Evolutionary conservation across 1,140 invertebrate species (phyloP).

Genomic region (Leptopilina boulardi): DNA sequence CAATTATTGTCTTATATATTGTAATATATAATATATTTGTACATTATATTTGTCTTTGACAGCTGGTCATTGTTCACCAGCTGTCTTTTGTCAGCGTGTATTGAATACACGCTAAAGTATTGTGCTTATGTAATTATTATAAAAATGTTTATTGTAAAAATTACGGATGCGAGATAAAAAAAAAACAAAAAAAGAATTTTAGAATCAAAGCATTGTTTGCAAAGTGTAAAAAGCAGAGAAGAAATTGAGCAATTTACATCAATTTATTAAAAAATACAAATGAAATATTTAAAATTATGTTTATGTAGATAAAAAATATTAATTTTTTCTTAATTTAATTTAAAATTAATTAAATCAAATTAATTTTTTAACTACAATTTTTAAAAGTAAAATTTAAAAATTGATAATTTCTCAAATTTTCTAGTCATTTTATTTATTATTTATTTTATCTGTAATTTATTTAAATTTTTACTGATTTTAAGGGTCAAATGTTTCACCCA

Average conservation of each 20-base stretch:
- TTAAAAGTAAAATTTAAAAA: too few species aligned
- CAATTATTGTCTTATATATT: neutral
- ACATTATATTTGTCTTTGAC: slow-evolving; percentile 24
- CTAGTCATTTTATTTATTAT: too few species aligned
- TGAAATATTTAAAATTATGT: too few species aligned
- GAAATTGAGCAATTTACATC: neutral
- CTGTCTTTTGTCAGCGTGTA: slow-evolving; percentile 5
- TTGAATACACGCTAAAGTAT: neutral
- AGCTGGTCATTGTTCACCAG: neutral
- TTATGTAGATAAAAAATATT: too few species aligned
- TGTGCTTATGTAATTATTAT: slow-evolving; percentile 10
- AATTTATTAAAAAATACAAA: too few species aligned
- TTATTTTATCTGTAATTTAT: too few species aligned
- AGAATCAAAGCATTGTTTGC: neutral
- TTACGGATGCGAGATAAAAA: slow-evolving; percentile 10
- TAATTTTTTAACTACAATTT: too few species aligned
- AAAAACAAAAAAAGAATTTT: neutral
- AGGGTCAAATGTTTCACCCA: too few species aligned
- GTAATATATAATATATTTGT: slow-evolving; percentile 10
- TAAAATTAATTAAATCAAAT: too few species aligned
- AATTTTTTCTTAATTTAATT: too few species aligned
- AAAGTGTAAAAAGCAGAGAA: neutral
- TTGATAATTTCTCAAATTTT: too few species aligned
- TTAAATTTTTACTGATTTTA: too few species aligned
- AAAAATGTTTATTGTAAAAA: slow-evolving; percentile 16